phyloP scores from a whole-genome alignment of 1,140 invertebrate species.

The Cheumatopsyche charites region DNA sequence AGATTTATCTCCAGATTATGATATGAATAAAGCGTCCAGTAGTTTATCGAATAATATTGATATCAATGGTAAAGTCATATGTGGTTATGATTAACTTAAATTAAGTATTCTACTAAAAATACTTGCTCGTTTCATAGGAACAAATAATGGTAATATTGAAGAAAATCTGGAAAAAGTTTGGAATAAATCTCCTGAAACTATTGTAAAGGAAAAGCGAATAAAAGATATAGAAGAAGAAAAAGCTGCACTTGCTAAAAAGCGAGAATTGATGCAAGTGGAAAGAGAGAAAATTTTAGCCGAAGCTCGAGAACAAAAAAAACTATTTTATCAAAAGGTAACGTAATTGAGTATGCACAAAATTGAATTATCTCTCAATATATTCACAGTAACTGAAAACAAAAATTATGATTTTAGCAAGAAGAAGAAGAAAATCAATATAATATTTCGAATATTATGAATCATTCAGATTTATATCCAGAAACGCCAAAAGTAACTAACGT shows the following conservation, averaged over 20 bases:
- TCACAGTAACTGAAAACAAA: neutral
- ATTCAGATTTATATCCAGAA: neutral
- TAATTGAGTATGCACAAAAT: slow-evolving; percentile 40
- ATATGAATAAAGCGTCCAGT: neutral
- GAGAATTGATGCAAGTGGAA: slow-evolving; percentile 58
- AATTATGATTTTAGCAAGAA: neutral
- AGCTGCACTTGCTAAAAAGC: slow-evolving; percentile 55
- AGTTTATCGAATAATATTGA: neutral
- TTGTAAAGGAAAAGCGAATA: slow-evolving; percentile 52
- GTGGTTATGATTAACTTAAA: too few relatives aligned
- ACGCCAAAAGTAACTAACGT: slow-evolving; percentile 2
- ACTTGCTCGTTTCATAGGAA: neutral
- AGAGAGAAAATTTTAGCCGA: slow-evolving; percentile 54
- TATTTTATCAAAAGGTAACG: slow-evolving; percentile 33
- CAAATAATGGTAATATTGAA: slow-evolving; percentile 4
- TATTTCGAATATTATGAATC: neutral
- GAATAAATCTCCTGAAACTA: slow-evolving; percentile 48
- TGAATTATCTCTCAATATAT: slow-evolving; percentile 20
- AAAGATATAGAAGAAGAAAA: slow-evolving; percentile 55
- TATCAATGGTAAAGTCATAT: neutral
- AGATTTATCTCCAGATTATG: slow-evolving; percentile 25
- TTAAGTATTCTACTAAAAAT: too few relatives aligned
- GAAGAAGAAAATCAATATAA: slow-evolving; percentile 19
- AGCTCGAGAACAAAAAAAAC: slow-evolving; percentile 53
- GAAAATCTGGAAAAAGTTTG: neutral